Evolutionary conservation across 2,797 vertebrate species (phyloP).

Genomic region (Morelia viridis): DNA sequence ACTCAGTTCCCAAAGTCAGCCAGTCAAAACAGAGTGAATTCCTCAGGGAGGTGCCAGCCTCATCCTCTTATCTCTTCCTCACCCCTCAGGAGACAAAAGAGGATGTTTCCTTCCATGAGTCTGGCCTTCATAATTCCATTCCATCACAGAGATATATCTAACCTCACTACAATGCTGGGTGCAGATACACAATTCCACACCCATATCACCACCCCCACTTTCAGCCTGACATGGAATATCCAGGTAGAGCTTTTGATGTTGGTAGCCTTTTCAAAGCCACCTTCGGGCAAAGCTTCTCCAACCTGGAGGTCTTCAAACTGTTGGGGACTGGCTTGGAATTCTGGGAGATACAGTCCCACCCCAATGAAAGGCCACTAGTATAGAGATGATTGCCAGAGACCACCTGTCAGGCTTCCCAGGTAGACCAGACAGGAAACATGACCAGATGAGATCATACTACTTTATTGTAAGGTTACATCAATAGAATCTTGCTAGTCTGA

Average conservation of each 20-base stretch:
- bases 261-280: neutral
- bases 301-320: neutral
- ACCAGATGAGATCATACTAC: no score
- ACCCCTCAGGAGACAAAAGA: no score
- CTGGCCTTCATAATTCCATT: no score
- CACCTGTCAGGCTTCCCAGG: neutral
- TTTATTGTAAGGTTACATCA: no score
- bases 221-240: neutral
- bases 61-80: no score
- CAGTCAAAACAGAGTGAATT: no score
- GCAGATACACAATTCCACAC: neutral
- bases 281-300: neutral
- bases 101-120: no score
- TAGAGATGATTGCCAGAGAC: neutral
- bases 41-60: no score
- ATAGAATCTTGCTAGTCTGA: no score
- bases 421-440: neutral
- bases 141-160: neutral
- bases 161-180: neutral
- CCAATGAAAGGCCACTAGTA: neutral
- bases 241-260: neutral
- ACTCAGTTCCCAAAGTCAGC: no score
- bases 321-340: neutral
- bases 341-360: neutral
- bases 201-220: neutral